Evolutionary conservation across 2,797 vertebrate species (phyloP), one percentile per base, ranked within the genome.

Genomic region (Syndactyla subalaris): DNA sequence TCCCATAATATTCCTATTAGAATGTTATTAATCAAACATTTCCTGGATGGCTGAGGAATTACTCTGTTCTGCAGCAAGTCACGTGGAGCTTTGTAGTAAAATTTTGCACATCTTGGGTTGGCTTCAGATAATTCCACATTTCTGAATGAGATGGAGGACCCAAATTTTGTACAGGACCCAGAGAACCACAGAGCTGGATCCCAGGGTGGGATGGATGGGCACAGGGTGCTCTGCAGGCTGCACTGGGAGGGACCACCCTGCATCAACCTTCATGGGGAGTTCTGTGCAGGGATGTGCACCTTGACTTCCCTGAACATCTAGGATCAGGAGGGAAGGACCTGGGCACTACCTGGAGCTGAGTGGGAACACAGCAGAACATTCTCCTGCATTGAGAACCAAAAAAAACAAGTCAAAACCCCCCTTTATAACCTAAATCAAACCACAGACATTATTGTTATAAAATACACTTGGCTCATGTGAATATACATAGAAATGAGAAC

Each of bases 251-350:
- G 55, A 36, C 34, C 4, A 0, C 32, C 46, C 82, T 36, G 23
- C n/a, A 62, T 41, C 79, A 45, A 4, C 7, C 16, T 23, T 26
- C 17, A 3, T 45, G 26, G 30, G 68, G 36, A 88, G 10, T 32
- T 81, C 5, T 10, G 3, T 1, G 67, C 38, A 58, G 36, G 29
- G 12, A 34, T 7, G 10, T 1, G 48, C 18, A 3, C 21, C 49
- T 29, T 2, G 1, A 12, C 29, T 24, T 10, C 43, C n/a, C 32
- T 16, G 20, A 6, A 4, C 0, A 0, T 20, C 55, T 22, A 24
- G 52, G 51, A 32, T 10, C 41, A 19, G 54, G 8, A 57, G 41
- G 30, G 1, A 2, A 45, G 16, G 7, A 45, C 26, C n/a, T 16
- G 24, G 14, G 51, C 26, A 4, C 11, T 34, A 34, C 34, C 43